phyloP scores from a whole-genome alignment of 2,888 invertebrate species.

The Aphodius sticticus region DNA sequence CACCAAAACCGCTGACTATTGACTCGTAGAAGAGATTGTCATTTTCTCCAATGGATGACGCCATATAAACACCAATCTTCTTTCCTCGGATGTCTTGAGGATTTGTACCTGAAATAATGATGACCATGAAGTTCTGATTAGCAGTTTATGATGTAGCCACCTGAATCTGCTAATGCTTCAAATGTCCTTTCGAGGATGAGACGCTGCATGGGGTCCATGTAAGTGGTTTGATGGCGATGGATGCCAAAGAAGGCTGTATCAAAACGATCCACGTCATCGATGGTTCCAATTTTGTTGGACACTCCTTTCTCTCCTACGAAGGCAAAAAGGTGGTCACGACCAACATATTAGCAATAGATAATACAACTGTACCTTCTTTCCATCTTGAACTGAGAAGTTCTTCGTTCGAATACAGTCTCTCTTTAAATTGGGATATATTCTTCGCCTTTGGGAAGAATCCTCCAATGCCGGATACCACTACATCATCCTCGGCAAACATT shows the following conservation, averaged over 20 bases:
- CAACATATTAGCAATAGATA: not conserved
- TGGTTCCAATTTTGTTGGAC: slow-evolving; percentile 55
- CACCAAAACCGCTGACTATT: slow-evolving; percentile 67
- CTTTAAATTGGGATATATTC: slow-evolving; percentile 66
- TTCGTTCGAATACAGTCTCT: slow-evolving; percentile 62
- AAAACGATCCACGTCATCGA: slow-evolving; percentile 55
- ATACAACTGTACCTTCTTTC: slow-evolving; percentile 50
- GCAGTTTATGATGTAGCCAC: slow-evolving; percentile 45
- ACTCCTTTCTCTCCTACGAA: slow-evolving; percentile 54
- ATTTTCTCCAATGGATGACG: slow-evolving; percentile 60
- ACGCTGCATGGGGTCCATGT: slow-evolving; percentile 62
- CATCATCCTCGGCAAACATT: slow-evolving; percentile 44
- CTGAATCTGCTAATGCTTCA: slow-evolving; percentile 62
- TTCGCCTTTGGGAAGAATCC: slow-evolving; percentile 68
- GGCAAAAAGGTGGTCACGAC: slow-evolving; percentile 5
- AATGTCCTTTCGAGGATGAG: slow-evolving; percentile 59
- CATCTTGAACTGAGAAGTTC: slow-evolving; percentile 51
- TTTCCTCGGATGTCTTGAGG: slow-evolving; percentile 58
- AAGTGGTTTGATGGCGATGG: slow-evolving; percentile 59
- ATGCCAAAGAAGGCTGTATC: slow-evolving; percentile 62
- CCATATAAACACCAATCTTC: slow-evolving; percentile 59
- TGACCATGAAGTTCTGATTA: slow-evolving; percentile 10
- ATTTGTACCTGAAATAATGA: slow-evolving; percentile 55
- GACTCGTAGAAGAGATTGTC: slow-evolving; percentile 63
- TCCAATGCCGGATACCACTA: slow-evolving; percentile 63